Conservation (phyloP, 2,113 vertebrate genomes). For the Orcinus orca region DNA sequence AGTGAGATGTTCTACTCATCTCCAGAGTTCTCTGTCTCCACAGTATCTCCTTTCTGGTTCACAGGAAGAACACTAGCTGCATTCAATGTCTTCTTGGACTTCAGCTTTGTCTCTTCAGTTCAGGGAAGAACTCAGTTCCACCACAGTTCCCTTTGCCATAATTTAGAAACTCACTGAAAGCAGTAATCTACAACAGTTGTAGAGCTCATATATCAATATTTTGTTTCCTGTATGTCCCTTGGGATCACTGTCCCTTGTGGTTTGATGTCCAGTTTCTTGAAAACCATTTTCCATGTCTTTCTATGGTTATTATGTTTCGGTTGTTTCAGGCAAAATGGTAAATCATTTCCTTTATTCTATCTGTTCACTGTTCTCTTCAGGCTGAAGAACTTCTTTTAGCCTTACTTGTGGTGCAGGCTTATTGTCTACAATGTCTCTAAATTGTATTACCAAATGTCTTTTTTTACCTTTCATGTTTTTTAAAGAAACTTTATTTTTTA, state of each 20-base stretch:
- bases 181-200: background rate
- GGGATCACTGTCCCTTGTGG: background rate
- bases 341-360: background rate
- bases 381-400: background rate
- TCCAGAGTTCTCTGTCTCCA: background rate
- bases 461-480: background rate
- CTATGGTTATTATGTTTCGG: background rate
- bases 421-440: background rate
- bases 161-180: background rate
- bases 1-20: background rate
- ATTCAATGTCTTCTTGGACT: background rate
- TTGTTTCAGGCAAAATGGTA: background rate
- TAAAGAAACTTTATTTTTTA: background rate
- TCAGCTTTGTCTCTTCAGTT: background rate
- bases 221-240: background rate
- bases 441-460: background rate
- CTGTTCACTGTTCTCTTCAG: background rate
- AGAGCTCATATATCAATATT: background rate
- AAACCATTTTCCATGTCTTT: background rate
- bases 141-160: background rate
- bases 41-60: background rate
- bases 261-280: background rate
- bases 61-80: background rate
- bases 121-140: background rate
- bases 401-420: background rate